Evolutionary conservation across 2,797 vertebrate species (phyloP).

Genomic region (Hoplostethus mediterraneus): DNA sequence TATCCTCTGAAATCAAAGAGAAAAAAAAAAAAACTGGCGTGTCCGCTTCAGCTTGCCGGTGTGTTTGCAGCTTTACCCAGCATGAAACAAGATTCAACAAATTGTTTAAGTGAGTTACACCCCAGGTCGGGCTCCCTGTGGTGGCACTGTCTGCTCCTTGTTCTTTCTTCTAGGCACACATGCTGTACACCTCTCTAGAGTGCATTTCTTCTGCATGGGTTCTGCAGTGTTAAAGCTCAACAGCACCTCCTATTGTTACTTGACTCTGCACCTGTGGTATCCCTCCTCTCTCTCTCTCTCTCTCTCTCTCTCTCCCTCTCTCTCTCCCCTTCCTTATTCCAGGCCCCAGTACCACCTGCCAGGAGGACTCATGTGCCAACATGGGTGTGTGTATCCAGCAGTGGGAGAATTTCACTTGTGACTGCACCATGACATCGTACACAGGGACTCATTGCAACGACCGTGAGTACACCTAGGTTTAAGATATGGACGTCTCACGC

Average conservation of each 20-base stretch:
- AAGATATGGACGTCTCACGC: background rate
- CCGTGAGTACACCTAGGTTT: conserved; percentile 87
- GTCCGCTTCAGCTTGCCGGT: conserved; percentile 1
- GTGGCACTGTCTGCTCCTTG: conserved; percentile 69
- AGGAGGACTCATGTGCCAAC: conserved; percentile 97
- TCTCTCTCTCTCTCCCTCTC: conserved; percentile 9
- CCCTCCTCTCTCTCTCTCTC: background rate
- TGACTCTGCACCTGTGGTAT: conserved; percentile 49
- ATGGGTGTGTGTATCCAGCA: conserved; percentile 98
- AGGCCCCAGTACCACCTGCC: conserved; percentile 97
- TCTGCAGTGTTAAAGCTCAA: conserved; percentile 53
- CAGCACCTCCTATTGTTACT: conserved; percentile 12
- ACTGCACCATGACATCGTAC: conserved; percentile 97
- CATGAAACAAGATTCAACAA: conserved; percentile 42
- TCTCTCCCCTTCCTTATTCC: background rate
- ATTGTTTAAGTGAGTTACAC: conserved; percentile 27
- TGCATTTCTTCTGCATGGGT: conserved; percentile 77
- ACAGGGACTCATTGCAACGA: conserved; percentile 96
- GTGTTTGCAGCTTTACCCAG: conserved; percentile 31
- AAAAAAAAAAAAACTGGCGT: background rate
- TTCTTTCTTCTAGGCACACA: conserved; percentile 55
- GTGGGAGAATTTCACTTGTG: conserved; percentile 97
- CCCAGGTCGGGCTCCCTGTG: conserved; percentile 61
- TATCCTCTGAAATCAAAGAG: conserved; percentile 36
- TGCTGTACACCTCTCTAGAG: conserved; percentile 49